Percentiles rank a stretch among this genome's conserved stretches.
phyloP scores from a whole-genome alignment of 1,140 invertebrate species.

The Eubasilissa regina region DNA sequence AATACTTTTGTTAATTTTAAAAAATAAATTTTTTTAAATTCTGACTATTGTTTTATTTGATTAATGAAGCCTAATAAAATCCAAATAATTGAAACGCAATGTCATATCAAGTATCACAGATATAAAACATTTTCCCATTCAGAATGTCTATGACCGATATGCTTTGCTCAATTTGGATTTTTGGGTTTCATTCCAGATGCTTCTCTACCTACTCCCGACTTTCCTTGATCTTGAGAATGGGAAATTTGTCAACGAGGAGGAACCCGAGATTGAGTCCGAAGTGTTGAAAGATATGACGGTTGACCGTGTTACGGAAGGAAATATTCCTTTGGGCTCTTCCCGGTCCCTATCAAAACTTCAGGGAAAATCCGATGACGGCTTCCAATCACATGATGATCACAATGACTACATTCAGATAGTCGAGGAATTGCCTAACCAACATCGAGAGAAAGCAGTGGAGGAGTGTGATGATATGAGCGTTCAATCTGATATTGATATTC shows the following conservation, averaged over 20 bases:
- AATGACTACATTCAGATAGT: too few species aligned
- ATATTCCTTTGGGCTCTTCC: too few species aligned
- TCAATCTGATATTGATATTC: too few species aligned
- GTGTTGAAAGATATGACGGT: too few species aligned
- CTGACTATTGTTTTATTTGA: neutral
- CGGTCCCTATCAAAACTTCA: too few species aligned
- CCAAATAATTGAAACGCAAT: constrained; percentile 7
- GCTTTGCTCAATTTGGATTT: constrained; percentile 29
- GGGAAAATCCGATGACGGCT: too few species aligned
- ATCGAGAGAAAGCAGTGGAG: too few species aligned
- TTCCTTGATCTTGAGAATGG: constrained; percentile 43
- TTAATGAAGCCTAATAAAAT: constrained; percentile 36
- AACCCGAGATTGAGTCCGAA: neutral
- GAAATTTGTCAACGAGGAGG: neutral
- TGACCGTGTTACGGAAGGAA: too few species aligned
- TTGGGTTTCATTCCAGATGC: constrained; percentile 44
- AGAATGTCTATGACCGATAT: constrained; percentile 22
- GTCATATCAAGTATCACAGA: neutral
- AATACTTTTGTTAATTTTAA: neutral
- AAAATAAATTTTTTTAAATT: constrained; percentile 14
- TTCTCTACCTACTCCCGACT: constrained; percentile 18
- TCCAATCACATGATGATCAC: too few species aligned
- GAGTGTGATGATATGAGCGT: too few species aligned
- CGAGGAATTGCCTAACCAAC: too few species aligned
- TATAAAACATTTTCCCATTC: constrained; percentile 38